Evolutionary conservation across 2,888 invertebrate species (phyloP).

Genomic region (Pseudococcus jackbeardsleyi): DNA sequence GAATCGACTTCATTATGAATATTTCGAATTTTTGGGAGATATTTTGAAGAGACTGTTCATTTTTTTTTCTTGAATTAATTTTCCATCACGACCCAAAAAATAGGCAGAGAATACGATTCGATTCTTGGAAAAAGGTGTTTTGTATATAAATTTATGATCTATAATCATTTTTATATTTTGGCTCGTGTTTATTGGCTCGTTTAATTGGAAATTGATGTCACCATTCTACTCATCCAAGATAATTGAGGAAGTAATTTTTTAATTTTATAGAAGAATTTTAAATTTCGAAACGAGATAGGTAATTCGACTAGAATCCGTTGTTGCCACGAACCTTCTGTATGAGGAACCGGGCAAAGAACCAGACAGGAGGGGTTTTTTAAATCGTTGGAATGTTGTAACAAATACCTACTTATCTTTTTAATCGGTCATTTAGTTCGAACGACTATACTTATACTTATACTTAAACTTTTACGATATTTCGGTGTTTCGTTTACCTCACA

Average conservation of each 20-base stretch:
- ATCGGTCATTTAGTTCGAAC: neutral
- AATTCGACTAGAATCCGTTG: too few species aligned
- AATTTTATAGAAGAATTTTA: too few species aligned
- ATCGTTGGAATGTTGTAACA: neutral
- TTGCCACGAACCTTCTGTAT: too few species aligned
- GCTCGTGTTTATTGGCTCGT: too few species aligned
- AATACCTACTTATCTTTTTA: constrained; percentile 3
- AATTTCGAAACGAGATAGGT: too few species aligned
- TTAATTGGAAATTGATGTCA: too few species aligned
- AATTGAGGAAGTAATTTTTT: too few species aligned
- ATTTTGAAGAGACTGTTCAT: neutral
- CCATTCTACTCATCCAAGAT: too few species aligned
- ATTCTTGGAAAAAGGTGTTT: too few species aligned
- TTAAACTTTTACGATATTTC: neutral
- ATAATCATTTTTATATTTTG: too few species aligned
- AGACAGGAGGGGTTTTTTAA: neutral
- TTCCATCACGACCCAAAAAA: neutral
- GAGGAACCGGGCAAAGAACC: neutral
- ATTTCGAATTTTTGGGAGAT: neutral
- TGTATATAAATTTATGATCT: too few species aligned
- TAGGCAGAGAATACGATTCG: too few species aligned
- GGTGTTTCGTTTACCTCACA: neutral
- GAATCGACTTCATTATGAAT: neutral
- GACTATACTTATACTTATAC: neutral
- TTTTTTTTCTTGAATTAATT: neutral